These are phyloP conservation scores for Tachysurus fulvidraco DNA, from an alignment of 2,113 vertebrate species.

Conservation along the genomic window DNA sequence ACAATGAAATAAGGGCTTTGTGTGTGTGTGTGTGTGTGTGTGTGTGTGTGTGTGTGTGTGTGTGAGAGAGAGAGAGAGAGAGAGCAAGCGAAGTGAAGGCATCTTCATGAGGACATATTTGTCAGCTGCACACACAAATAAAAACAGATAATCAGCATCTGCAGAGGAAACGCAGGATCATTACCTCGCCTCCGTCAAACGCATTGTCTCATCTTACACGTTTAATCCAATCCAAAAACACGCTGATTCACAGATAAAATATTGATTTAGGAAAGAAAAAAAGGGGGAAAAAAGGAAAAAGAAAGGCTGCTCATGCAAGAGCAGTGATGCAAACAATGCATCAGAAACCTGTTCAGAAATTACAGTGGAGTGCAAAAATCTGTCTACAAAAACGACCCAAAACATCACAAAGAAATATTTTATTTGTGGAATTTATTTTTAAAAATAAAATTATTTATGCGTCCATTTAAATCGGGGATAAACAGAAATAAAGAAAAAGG, in stretches of 20 bases:
- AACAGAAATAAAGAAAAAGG: background rate
- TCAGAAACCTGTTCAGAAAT: slow-evolving; percentile 23
- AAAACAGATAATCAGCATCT: slow-evolving; percentile 38
- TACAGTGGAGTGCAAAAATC: background rate
- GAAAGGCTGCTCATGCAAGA: background rate
- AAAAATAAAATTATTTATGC: background rate
- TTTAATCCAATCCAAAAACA: background rate
- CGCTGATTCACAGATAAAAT: background rate
- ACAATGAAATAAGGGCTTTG: slow-evolving; percentile 34
- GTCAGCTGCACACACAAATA: slow-evolving; percentile 42
- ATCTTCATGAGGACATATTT: slow-evolving; percentile 47
- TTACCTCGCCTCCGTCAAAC: slow-evolving; percentile 22
- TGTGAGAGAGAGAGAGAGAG: too few species aligned
- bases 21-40: slow-evolving; percentile 18
- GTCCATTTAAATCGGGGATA: background rate
- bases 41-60: slow-evolving; percentile 25
- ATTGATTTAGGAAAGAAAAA: background rate
- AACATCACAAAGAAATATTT: background rate
- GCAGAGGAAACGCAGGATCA: slow-evolving; percentile 29
- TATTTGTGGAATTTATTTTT: background rate
- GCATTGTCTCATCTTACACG: background rate
- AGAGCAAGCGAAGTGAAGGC: slow-evolving; percentile 2
- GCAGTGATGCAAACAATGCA: slow-evolving; percentile 12
- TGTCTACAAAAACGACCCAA: background rate
- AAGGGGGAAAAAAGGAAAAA: background rate